Evolutionary conservation across 1,140 invertebrate species (phyloP).

Genomic region (Drosophila ogumai): DNA sequence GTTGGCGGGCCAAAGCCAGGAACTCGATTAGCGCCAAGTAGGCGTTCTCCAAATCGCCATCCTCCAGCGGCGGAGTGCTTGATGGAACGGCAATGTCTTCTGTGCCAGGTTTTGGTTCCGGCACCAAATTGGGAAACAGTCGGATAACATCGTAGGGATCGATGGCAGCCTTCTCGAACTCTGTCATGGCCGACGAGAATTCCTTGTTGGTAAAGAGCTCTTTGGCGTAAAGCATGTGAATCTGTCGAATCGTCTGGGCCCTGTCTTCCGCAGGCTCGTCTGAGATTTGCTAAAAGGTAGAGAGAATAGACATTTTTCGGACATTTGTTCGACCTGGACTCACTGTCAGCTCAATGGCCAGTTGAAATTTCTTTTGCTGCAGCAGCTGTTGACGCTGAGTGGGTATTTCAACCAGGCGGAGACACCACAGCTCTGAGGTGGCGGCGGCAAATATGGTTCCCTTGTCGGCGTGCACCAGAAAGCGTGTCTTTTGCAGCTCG

Average conservation of each 20-base stretch:
- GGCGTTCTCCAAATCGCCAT: constrained; percentile 94
- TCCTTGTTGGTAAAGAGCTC: constrained; percentile 95
- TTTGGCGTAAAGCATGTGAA: constrained; percentile 95
- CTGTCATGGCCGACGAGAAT: constrained; percentile 95
- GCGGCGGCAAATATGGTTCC: constrained; percentile 95
- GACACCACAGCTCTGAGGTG: constrained; percentile 93
- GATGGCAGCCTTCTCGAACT: constrained; percentile 94
- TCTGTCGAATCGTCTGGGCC: constrained; percentile 92
- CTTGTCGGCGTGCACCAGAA: constrained; percentile 88
- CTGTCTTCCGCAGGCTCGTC: constrained; percentile 93
- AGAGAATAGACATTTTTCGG: not conserved
- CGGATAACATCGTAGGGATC: constrained; percentile 98
- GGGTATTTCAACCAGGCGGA: constrained; percentile 91
- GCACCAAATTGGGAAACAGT: constrained; percentile 95
- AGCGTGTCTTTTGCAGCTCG: constrained; percentile 88
- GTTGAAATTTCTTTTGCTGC: constrained; percentile 95
- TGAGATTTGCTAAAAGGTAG: constrained; percentile 89
- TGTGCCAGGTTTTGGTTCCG: constrained; percentile 85
- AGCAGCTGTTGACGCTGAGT: constrained; percentile 93
- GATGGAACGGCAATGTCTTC: constrained; percentile 85
- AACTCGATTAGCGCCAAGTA: constrained; percentile 95
- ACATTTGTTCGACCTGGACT: constrained; percentile 71
- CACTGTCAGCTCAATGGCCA: constrained; percentile 97
- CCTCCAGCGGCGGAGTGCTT: constrained; percentile 88
- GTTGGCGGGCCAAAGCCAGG: constrained; percentile 90